Percentiles rank a stretch among this genome's conserved stretches.
phyloP scores from a whole-genome alignment of 2,888 invertebrate genomes.

The Drosophila neoperkinsi region DNA sequence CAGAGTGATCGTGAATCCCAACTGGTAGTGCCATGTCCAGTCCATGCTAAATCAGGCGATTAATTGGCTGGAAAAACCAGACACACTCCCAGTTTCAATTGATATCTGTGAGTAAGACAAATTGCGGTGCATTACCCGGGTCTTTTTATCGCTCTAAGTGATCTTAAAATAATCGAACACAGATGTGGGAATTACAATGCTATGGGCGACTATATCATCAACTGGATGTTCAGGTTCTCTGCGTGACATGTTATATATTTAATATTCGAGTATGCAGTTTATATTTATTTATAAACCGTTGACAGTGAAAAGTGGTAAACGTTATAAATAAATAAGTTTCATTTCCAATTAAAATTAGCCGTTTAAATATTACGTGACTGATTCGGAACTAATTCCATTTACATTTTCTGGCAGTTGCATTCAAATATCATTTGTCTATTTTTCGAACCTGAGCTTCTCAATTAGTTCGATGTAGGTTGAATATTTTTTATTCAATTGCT shows the following conservation, averaged over 20 bases:
- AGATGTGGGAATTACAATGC: conserved; percentile 41
- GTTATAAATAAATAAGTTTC: neutral
- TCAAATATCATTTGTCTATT: neutral
- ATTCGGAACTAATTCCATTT: neutral
- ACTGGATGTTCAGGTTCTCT: conserved; percentile 21
- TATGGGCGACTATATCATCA: conserved; percentile 17
- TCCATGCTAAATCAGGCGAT: conserved; percentile 41
- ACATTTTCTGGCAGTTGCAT: neutral
- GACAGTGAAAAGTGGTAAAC: neutral
- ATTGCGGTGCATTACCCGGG: conserved; percentile 39
- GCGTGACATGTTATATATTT: conserved; percentile 23
- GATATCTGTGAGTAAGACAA: conserved; percentile 25
- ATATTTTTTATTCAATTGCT: conserved; percentile 26
- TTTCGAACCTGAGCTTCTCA: neutral
- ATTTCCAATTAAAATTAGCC: neutral
- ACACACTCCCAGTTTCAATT: conserved; percentile 26
- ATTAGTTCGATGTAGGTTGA: neutral
- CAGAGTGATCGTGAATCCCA: conserved; percentile 46
- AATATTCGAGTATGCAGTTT: neutral
- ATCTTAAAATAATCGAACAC: conserved; percentile 46
- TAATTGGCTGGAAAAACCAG: conserved; percentile 68
- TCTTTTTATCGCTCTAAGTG: conserved; percentile 34
- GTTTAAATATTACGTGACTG: neutral
- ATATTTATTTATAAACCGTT: neutral
- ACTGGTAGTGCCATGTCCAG: conserved; percentile 22